phyloP scores from a whole-genome alignment of 2,113 vertebrate species.

The Plotosus lineatus region DNA sequence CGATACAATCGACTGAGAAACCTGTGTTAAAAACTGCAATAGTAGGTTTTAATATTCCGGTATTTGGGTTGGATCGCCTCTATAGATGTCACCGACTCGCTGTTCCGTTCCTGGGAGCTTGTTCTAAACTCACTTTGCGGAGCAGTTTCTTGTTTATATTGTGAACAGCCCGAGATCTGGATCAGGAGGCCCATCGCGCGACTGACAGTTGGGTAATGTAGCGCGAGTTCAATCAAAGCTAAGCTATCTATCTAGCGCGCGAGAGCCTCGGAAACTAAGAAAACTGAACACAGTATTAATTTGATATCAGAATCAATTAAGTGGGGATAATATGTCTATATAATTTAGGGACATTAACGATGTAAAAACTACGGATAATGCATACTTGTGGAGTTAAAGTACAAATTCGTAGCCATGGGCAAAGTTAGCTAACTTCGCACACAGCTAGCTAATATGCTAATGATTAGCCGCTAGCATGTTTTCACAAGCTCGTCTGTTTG shows the following conservation, averaged over 20 bases:
- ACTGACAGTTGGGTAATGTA: conserved; percentile 26
- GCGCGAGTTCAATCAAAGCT: neutral
- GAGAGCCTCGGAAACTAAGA: neutral
- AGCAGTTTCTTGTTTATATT: conserved; percentile 68
- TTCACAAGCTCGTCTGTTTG: conserved; percentile 42
- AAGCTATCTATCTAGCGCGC: neutral
- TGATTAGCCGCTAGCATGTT: conserved; percentile 39
- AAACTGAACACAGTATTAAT: neutral
- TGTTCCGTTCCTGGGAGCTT: neutral
- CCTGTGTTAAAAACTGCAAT: conserved; percentile 47
- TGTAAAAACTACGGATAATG: neutral
- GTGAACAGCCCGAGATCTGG: conserved; percentile 23
- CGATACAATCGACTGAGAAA: conserved; percentile 69
- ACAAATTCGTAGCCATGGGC: neutral
- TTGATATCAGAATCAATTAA: neutral
- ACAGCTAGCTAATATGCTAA: conserved; percentile 24
- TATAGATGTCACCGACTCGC: neutral
- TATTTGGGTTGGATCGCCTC: neutral
- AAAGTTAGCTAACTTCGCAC: conserved; percentile 43
- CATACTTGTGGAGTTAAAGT: too few relatives aligned
- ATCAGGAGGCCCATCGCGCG: conserved; percentile 23
- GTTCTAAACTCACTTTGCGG: neutral
- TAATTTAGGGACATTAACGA: neutral
- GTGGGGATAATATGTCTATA: too few relatives aligned
- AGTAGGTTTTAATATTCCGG: neutral